Conservation (phyloP, 92 coral and sea anemone species). For the Umimayanthus kanabou region DNA sequence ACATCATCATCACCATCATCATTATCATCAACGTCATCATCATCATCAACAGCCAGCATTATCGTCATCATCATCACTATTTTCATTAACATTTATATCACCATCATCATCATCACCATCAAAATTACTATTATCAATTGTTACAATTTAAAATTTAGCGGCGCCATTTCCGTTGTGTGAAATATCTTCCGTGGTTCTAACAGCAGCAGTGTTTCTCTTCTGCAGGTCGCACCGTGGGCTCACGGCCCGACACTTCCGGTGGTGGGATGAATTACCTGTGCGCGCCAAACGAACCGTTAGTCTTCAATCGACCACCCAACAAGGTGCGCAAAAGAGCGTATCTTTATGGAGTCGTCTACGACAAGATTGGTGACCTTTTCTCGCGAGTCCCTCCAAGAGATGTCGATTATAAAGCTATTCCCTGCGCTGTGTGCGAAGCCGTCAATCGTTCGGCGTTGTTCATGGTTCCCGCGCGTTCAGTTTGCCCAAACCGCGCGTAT, state of each 20-base stretch:
- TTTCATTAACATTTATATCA: too few relatives aligned
- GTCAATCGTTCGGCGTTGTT: constrained; percentile 18
- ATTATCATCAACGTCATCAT: too few relatives aligned
- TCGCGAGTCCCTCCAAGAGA: constrained; percentile 1
- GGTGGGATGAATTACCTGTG: constrained; percentile 60
- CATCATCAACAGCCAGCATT: too few relatives aligned
- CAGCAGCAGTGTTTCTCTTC: constrained; percentile 37
- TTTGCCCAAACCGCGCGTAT: not conserved
- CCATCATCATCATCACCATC: too few relatives aligned
- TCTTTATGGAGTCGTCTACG: constrained; percentile 69
- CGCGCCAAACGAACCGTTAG: constrained; percentile 21
- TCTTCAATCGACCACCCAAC: constrained; percentile 34
- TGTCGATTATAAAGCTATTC: constrained; percentile 52
- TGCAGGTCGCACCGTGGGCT: constrained; percentile 38
- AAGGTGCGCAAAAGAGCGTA: constrained; percentile 47
- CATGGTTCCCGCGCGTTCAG: constrained; percentile 12
- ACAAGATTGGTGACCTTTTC: constrained; percentile 37
- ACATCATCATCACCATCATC: too few relatives aligned
- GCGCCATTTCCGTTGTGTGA: not conserved
- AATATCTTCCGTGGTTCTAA: constrained; percentile 9
- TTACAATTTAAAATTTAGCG: too few relatives aligned
- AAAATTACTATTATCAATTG: too few relatives aligned
- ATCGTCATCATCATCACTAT: too few relatives aligned
- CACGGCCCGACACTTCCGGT: constrained; percentile 30
- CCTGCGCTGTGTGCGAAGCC: constrained; percentile 65